Conservation (phyloP, 35 echinoderm and acorn worm genomes). For the Heliocidaris tuberculata region DNA sequence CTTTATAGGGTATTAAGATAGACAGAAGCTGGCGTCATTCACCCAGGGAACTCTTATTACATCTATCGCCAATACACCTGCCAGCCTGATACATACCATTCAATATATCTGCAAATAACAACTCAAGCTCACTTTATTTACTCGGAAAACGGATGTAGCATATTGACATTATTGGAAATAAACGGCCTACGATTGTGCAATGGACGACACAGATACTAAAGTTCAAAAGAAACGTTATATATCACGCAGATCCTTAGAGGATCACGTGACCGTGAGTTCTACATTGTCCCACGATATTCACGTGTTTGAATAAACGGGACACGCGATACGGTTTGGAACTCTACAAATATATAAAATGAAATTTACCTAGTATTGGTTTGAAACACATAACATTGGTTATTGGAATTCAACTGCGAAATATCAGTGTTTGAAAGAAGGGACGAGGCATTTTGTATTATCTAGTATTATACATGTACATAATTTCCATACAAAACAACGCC, state of each 20-base stretch:
- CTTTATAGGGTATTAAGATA: not conserved
- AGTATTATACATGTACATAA: no score
- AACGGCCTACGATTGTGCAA: not conserved
- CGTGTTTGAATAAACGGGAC: constrained; percentile 1
- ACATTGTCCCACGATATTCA: not conserved
- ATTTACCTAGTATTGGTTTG: not conserved
- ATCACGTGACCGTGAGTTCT: not conserved
- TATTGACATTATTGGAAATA: constrained; percentile 1
- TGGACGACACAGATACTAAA: not conserved
- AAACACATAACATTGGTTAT: not conserved
- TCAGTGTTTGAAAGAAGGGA: not conserved
- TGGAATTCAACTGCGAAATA: not conserved
- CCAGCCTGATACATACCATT: not conserved
- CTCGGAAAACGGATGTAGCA: not conserved
- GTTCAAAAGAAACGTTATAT: constrained; percentile 7
- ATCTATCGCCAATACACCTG: not conserved
- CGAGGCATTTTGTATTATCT: no score
- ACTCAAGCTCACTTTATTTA: constrained; percentile 4
- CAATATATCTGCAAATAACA: constrained; percentile 13
- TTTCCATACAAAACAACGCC: no score
- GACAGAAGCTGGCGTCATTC: not conserved
- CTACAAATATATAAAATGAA: not conserved
- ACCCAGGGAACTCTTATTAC: not conserved
- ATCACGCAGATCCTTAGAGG: not conserved
- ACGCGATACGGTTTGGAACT: not conserved